These are phyloP conservation scores for Prunella fulvescens DNA, from an alignment of 2,113 vertebrate species.

Conservation along the genomic window DNA sequence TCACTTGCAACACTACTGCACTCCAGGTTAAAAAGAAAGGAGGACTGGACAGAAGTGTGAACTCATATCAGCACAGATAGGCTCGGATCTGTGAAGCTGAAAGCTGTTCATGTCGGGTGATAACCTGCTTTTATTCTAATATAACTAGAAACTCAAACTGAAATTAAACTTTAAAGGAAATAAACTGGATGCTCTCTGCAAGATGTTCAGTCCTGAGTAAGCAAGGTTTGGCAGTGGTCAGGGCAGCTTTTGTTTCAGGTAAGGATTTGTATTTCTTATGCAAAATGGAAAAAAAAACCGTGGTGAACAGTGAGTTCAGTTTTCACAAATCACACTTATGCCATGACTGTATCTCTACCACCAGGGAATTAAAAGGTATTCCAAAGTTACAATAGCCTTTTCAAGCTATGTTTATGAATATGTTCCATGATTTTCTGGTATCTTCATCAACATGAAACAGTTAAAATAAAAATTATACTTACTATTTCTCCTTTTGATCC, in stretches of 20 bases:
- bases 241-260: neutral
- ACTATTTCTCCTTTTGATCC: constrained; percentile 83
- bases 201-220: neutral
- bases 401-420: neutral
- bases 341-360: neutral
- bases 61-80: neutral
- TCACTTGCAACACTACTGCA: neutral
- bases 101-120: neutral
- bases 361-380: neutral
- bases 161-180: neutral
- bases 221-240: neutral
- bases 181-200: neutral
- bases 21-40: neutral
- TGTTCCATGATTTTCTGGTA: neutral
- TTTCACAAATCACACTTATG: neutral
- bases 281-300: neutral
- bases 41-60: neutral
- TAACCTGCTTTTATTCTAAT: neutral
- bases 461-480: constrained; percentile 42
- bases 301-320: neutral
- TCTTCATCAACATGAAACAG: neutral
- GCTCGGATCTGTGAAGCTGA: neutral
- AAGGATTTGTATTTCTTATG: neutral
- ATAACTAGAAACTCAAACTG: neutral
- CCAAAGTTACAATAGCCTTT: neutral